A percentile compares a stretch with the other conserved stretches of the same genome.
phyloP scores from a whole-genome alignment of 2,797 vertebrate species.

The Anguilla obscura region DNA sequence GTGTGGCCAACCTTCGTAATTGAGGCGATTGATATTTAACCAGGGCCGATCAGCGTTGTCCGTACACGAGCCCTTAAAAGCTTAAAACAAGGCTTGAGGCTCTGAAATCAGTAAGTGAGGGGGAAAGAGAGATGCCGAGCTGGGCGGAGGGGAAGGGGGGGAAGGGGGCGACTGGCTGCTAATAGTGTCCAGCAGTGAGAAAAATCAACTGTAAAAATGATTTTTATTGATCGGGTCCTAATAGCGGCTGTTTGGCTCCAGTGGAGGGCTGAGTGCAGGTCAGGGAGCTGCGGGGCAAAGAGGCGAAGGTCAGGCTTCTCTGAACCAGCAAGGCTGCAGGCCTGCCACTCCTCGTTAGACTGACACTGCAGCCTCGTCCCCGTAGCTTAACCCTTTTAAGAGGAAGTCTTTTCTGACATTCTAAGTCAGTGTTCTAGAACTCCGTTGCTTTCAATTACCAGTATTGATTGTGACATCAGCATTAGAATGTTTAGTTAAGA shows the following conservation, averaged over 20 bases:
- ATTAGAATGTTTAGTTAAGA: background rate
- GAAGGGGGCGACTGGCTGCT: slow-evolving; percentile 21
- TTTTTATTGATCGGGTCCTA: slow-evolving; percentile 73
- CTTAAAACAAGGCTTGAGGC: slow-evolving; percentile 71
- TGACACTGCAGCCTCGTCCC: slow-evolving; percentile 35
- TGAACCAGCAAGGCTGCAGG: slow-evolving; percentile 11
- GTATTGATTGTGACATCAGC: background rate
- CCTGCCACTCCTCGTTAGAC: slow-evolving; percentile 57
- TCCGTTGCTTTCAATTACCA: background rate
- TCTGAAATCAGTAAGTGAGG: slow-evolving; percentile 51
- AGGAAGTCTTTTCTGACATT: no score
- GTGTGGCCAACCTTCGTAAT: slow-evolving; percentile 57
- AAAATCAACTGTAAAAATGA: slow-evolving; percentile 67
- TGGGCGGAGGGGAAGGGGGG: background rate
- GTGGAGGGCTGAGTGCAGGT: slow-evolving; percentile 57
- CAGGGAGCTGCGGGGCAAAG: slow-evolving; percentile 49
- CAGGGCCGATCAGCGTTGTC: slow-evolving; percentile 51
- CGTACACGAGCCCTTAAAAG: slow-evolving; percentile 64
- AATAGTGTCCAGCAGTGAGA: slow-evolving; percentile 46
- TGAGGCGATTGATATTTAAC: slow-evolving; percentile 67
- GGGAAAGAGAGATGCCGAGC: slow-evolving; percentile 27
- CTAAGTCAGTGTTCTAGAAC: no score
- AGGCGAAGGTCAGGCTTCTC: background rate
- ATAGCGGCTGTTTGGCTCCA: slow-evolving; percentile 72
- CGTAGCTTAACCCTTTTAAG: background rate